These are phyloP conservation scores for Coreius guichenoti DNA, from an alignment of 2,797 vertebrate species.

Conservation along the genomic window DNA sequence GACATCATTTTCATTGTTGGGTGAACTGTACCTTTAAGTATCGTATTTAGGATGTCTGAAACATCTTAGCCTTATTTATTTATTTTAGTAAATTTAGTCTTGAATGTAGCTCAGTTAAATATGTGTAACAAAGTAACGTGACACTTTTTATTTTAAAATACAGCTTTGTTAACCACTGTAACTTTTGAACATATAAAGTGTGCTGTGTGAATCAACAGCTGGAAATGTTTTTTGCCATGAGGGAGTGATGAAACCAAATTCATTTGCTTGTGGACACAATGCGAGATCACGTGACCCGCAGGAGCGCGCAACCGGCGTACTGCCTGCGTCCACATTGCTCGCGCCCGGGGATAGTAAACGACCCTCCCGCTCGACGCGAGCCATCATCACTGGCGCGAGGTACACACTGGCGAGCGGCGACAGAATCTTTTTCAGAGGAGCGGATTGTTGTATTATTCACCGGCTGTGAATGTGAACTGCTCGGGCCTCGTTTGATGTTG, in stretches of 20 bases:
- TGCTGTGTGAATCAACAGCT: constrained; percentile 18
- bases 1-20: no score
- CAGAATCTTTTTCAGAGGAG: not conserved
- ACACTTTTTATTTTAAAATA: not conserved
- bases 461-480: not conserved
- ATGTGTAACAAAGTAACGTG: not conserved
- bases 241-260: constrained; percentile 19
- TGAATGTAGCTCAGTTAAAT: not conserved
- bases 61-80: not conserved
- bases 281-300: constrained; percentile 69
- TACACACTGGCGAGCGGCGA: constrained; percentile 19
- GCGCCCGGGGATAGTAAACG: constrained; percentile 33
- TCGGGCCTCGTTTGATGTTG: not conserved
- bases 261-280: constrained; percentile 21
- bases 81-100: not conserved
- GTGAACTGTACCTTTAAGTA: not conserved
- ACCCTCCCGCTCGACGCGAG: constrained; percentile 37
- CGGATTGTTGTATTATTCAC: not conserved
- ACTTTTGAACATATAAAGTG: not conserved
- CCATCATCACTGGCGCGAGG: constrained; percentile 32
- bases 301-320: constrained; percentile 68
- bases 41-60: not conserved
- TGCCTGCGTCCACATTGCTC: constrained; percentile 61
- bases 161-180: not conserved
- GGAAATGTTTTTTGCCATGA: not conserved